Base-by-base conservation (phyloP, 2,888 invertebrate genomes). In the Zaprionus lineosus region DNA sequence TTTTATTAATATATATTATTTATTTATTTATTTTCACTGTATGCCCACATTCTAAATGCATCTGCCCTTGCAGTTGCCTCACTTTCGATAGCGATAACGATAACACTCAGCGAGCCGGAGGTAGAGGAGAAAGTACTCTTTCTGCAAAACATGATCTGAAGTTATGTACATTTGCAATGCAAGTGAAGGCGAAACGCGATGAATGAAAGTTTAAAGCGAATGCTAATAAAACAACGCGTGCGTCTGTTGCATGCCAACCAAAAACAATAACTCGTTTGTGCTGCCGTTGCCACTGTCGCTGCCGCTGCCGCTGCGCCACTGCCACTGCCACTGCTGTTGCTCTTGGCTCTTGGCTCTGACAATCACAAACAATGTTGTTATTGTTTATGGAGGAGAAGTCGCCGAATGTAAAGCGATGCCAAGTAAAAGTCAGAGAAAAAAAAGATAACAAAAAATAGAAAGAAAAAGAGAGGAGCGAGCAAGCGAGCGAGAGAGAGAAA, bases 221-320 rank as follows among this genome's bases (percentile, higher is more conserved):
- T 71, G 72, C 67, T 58, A 69, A 71, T 69, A 69, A 59, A 66
- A 51, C 44, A 66, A 47, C 29, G 50, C 44, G 33, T 51, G 29
- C 52, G 12, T 16, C 34, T 57, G 57, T 63, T 59, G 72, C 72
- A 68, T 66, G 67, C 51, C 71, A 67, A 65, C 21, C 34, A 56
- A 63, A 48, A 58, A 64, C 44, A 72, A 65, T 65, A 81, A 81
- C 78, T 74, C 53, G 82, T 75, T 74, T 72, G 39, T 61, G 41
- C 40, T 36, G 26, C 43, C 33, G 9, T 12, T 37, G 28, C 8
- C 34, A 28, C 12, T 34, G 31, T 70, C 50, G 82, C 72, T 74
- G 62, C 31, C 56, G 46, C 43, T 36, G 19, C 41, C 33, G 9
- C 12, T 37, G 28, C 33, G 9, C 12, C 33, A 21, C 48, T 63